A percentile compares a stretch with the other conserved stretches of the same genome.
These are phyloP conservation scores for Zaprionus lachaisei DNA, from an alignment of 1,140 invertebrate genomes.

Conservation along the genomic window DNA sequence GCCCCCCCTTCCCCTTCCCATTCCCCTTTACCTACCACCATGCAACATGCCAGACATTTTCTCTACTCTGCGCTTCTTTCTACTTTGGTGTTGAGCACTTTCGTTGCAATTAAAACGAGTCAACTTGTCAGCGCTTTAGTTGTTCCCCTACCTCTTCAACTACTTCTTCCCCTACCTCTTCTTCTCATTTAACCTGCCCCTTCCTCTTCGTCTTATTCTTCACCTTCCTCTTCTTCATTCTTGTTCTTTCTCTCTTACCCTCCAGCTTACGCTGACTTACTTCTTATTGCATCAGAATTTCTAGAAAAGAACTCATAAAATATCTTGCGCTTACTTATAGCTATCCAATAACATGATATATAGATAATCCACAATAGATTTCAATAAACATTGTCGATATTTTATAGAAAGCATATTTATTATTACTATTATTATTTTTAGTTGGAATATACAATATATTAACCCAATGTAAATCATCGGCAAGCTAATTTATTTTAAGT, in stretches of 20 bases:
- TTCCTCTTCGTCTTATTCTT: background rate
- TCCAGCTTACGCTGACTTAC: background rate
- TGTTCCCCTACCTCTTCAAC: background rate
- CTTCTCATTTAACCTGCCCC: background rate
- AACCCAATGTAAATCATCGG: no score
- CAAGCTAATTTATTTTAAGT: no score
- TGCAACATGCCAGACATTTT: conserved; percentile 47
- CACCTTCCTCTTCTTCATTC: background rate
- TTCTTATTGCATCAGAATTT: background rate
- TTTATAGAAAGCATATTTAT: no score
- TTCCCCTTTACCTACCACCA: no score
- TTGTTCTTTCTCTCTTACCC: background rate
- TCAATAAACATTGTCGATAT: no score
- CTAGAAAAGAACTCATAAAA: background rate
- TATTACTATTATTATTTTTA: no score
- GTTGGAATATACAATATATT: no score
- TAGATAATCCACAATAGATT: no score
- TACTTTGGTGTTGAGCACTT: conserved; percentile 35
- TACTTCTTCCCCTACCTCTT: background rate
- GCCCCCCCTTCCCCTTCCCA: background rate
- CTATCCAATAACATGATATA: background rate
- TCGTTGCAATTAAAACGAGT: conserved; percentile 74
- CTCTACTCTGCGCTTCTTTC: conserved; percentile 2
- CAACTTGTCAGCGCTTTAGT: conserved; percentile 40
- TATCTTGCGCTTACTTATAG: no score